phyloP scores from a whole-genome alignment of 2,113 vertebrate genomes.

The Catagonus wagneri region DNA sequence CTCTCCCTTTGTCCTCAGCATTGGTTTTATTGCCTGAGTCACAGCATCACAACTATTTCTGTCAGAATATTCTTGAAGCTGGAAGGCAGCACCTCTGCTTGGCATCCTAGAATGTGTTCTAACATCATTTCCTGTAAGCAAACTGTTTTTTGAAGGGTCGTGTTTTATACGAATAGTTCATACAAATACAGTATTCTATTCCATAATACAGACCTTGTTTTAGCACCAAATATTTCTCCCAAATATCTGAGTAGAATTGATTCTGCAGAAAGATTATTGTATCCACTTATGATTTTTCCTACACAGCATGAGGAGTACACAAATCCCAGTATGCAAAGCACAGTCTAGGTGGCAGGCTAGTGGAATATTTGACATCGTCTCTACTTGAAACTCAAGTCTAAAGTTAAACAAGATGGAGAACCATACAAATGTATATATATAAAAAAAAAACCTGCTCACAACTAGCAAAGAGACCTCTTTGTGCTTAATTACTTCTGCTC shows the following conservation, averaged over 20 bases:
- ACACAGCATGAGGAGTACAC: neutral
- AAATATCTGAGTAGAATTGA: neutral
- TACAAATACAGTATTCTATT: neutral
- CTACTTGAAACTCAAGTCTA: neutral
- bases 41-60: neutral
- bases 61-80: neutral
- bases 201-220: neutral
- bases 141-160: neutral
- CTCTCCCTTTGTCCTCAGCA: neutral
- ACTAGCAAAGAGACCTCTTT: neutral
- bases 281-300: neutral
- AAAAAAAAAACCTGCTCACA: neutral
- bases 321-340: neutral
- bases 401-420: neutral
- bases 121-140: neutral
- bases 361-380: neutral
- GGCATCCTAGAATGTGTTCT: neutral
- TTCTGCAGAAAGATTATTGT: neutral
- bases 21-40: neutral
- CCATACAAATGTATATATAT: neutral
- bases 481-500: neutral
- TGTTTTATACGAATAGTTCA: neutral
- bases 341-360: neutral
- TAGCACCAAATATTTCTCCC: neutral
- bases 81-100: neutral